Percentiles rank a stretch among this genome's conserved stretches.
Evolutionary conservation across 2,113 vertebrate genomes (phyloP).

Genomic region (Macaca nemestrina): DNA sequence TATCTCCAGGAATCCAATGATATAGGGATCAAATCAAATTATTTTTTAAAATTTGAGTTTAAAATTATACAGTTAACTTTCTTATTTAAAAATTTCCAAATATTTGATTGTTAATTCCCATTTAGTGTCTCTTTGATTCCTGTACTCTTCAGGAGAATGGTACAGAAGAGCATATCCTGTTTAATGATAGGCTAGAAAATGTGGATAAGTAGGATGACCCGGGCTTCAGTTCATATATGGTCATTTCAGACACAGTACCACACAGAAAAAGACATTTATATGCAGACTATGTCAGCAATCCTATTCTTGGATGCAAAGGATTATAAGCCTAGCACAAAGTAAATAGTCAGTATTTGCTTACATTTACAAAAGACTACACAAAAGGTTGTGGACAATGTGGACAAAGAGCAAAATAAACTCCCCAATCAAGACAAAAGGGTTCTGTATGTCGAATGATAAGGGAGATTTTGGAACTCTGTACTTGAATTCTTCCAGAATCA

Average conservation of each 20-base stretch:
- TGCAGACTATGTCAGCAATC: background rate
- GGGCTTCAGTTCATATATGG: background rate
- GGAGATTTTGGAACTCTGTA: background rate
- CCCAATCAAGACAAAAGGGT: background rate
- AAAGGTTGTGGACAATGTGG: background rate
- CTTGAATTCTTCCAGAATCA: background rate
- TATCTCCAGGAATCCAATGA: background rate
- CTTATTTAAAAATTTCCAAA: background rate
- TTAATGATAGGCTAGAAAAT: background rate
- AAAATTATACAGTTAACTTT: background rate
- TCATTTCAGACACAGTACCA: background rate
- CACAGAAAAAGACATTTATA: background rate
- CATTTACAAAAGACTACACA: background rate
- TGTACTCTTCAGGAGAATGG: background rate
- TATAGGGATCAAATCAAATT: background rate
- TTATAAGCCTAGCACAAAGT: constrained; percentile 22
- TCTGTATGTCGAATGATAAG: background rate
- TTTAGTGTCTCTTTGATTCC: background rate
- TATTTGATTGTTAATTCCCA: background rate
- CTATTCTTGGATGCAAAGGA: background rate
- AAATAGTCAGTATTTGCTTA: constrained; percentile 51
- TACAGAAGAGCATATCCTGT: background rate
- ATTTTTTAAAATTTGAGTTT: background rate
- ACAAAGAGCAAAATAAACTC: background rate
- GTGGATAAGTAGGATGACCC: too few relatives aligned